These are phyloP conservation scores for Smutsia gigantea DNA, from an alignment of 2,797 vertebrate genomes.

Conservation along the genomic window DNA sequence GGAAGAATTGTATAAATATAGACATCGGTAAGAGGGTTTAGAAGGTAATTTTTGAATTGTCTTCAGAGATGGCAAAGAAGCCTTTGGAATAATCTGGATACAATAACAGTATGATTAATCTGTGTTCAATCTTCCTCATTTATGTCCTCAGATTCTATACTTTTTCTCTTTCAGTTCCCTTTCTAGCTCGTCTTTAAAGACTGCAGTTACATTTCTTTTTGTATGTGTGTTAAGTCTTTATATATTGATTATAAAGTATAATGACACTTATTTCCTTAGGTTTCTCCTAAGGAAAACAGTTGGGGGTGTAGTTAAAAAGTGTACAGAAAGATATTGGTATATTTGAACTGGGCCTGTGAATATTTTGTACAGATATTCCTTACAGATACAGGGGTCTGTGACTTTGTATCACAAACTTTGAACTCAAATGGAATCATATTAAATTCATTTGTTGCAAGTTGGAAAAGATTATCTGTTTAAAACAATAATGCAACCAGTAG, in stretches of 20 bases:
- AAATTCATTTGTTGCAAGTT: not conserved
- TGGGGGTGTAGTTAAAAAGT: not conserved
- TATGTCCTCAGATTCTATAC: not conserved
- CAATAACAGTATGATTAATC: not conserved
- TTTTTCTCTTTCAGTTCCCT: not conserved
- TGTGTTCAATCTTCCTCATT: not conserved
- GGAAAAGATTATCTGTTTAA: not conserved
- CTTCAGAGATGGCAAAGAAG: not conserved
- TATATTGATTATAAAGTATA: not conserved
- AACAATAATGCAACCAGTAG: not conserved
- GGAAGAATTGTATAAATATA: not conserved
- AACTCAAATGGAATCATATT: not conserved
- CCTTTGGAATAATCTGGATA: not conserved
- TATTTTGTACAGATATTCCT: not conserved
- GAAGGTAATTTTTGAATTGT: not conserved
- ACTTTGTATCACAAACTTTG: not conserved
- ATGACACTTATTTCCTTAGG: not conserved
- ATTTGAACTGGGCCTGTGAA: not conserved
- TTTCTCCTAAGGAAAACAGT: not conserved
- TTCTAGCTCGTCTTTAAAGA: not conserved
- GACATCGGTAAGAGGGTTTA: not conserved
- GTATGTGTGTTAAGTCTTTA: not conserved
- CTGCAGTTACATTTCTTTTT: not conserved
- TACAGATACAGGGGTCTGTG: not conserved
- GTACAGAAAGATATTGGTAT: not conserved